Percentiles rank a stretch among this genome's conserved stretches.
Conservation (phyloP, 2,113 vertebrate genomes). For the Gracilinanus agilis region DNA sequence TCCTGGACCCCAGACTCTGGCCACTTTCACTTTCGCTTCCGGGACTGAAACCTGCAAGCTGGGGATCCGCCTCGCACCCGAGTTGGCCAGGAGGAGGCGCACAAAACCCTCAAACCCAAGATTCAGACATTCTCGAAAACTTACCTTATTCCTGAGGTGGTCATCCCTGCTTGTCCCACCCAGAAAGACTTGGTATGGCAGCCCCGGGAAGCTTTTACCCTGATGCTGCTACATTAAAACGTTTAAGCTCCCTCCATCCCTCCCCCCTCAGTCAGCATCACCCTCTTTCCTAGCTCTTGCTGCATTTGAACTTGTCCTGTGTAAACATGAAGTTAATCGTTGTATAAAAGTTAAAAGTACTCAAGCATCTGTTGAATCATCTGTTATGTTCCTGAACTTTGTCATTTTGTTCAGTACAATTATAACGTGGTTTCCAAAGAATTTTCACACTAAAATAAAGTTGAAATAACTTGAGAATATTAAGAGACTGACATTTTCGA, state of each 20-base stretch:
- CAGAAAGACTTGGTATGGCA: not conserved
- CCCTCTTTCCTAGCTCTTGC: not conserved
- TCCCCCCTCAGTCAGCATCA: not conserved
- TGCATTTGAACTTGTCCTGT: not conserved
- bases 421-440: not conserved
- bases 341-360: not conserved
- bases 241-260: too few species aligned
- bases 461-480: not conserved
- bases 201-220: not conserved
- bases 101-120: not conserved
- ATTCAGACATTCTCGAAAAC: not conserved
- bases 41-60: not conserved
- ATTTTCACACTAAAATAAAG: not conserved
- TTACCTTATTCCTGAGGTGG: not conserved
- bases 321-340: not conserved
- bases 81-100: not conserved
- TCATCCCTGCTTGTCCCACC: not conserved
- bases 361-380: not conserved
- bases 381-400: not conserved
- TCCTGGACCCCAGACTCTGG: not conserved
- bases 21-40: conserved; percentile 52
- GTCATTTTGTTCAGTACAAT: not conserved
- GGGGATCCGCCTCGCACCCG: accelerated
- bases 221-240: not conserved
- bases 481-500: not conserved